phyloP scores from a whole-genome alignment of 2,113 vertebrate genomes.

The Notothenia rossii region DNA sequence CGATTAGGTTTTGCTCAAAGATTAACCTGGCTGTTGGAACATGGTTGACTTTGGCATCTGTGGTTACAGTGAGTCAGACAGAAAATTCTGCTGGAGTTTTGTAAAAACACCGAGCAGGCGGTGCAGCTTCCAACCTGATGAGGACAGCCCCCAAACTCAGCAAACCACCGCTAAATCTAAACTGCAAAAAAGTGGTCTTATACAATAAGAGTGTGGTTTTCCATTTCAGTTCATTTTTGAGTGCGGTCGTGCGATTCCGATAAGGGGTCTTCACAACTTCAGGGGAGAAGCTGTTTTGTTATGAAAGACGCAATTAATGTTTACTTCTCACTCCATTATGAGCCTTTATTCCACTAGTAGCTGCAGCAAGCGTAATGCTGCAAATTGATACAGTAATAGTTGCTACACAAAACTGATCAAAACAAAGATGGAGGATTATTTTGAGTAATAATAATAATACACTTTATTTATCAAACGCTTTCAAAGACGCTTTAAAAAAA shows the following conservation, averaged over 20 bases:
- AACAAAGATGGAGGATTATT: no score
- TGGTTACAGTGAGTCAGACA: constrained; percentile 75
- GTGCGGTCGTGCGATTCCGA: not conserved
- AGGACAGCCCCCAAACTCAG: constrained; percentile 60
- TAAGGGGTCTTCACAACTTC: not conserved
- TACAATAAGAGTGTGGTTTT: constrained; percentile 34
- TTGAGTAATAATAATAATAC: no score
- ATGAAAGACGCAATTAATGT: no score
- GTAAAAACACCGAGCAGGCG: constrained; percentile 14
- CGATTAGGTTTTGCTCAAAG: constrained; percentile 22
- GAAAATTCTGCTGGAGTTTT: constrained; percentile 49
- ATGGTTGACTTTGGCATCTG: constrained; percentile 32
- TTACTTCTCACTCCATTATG: no score
- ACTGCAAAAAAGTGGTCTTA: not conserved
- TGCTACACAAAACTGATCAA: no score
- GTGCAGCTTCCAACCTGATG: constrained; percentile 3
- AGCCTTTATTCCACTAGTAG: no score
- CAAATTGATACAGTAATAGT: no score
- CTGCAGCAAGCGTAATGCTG: no score
- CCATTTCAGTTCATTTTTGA: constrained; percentile 11
- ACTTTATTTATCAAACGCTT: no score
- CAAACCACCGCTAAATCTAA: constrained; percentile 21
- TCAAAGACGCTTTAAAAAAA: no score
- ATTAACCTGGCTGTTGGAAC: constrained; percentile 40
- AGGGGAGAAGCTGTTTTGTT: not conserved